These are phyloP conservation scores for Hirtodrosophila trivittata DNA, from an alignment of 2,888 invertebrate genomes.

Conservation along the genomic window DNA sequence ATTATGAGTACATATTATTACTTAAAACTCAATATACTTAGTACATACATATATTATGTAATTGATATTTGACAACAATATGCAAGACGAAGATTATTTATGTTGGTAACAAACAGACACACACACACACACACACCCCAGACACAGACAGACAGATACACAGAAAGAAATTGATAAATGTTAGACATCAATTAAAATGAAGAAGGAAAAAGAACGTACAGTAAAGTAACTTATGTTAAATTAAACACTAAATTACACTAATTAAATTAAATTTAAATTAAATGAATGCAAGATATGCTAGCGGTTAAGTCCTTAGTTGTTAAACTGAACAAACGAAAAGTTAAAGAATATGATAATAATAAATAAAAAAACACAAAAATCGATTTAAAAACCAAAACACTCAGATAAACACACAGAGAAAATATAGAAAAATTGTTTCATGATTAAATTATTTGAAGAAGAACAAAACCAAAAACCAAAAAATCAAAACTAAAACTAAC, in stretches of 20 bases:
- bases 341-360: constrained; percentile 32
- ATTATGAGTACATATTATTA: constrained; percentile 76
- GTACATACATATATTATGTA: constrained; percentile 39
- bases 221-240: constrained; percentile 59
- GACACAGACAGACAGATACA: constrained; percentile 21
- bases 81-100: constrained; percentile 44
- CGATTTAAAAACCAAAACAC: constrained; percentile 9
- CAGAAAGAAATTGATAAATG: constrained; percentile 51
- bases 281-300: constrained; percentile 58
- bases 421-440: constrained; percentile 70
- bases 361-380: constrained; percentile 21
- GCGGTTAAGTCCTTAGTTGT: constrained; percentile 61
- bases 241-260: constrained; percentile 46
- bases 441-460: constrained; percentile 62
- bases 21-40: constrained; percentile 37
- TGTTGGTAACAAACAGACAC: constrained; percentile 50
- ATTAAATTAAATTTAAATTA: constrained; percentile 16
- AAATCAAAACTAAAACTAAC: constrained; percentile 20
- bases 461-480: constrained; percentile 38
- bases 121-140: constrained; percentile 18
- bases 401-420: neutral
- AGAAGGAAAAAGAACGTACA: constrained; percentile 51
- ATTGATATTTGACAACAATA: constrained; percentile 61
- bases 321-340: constrained; percentile 48
- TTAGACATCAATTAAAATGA: constrained; percentile 65